phyloP scores from a whole-genome alignment of 2,797 vertebrate species.

The Apogon talboti region DNA sequence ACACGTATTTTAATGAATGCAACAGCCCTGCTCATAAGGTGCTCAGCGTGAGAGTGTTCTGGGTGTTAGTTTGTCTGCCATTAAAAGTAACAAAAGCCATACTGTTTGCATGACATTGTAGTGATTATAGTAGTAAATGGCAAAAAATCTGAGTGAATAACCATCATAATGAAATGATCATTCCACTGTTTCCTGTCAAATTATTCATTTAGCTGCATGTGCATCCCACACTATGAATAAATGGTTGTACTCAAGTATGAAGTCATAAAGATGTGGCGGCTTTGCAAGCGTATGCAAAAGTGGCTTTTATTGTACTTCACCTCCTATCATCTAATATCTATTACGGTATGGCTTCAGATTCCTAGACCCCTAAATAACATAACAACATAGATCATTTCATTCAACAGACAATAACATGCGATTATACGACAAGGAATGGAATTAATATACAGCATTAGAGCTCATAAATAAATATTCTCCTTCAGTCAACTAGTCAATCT shows the following conservation, averaged over 20 bases:
- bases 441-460: conserved; percentile 36
- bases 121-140: conserved; percentile 20
- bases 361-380: conserved; percentile 10
- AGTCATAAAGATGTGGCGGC: conserved; percentile 37
- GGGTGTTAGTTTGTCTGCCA: conserved; percentile 32
- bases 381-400: conserved; percentile 24
- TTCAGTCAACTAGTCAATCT: conserved; percentile 59
- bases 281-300: conserved; percentile 24
- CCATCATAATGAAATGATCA: conserved; percentile 19
- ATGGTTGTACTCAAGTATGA: conserved; percentile 30
- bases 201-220: conserved; percentile 6
- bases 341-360: conserved; percentile 22
- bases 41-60: conserved; percentile 32
- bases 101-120: conserved; percentile 28
- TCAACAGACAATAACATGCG: conserved; percentile 8
- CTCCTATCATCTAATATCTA: conserved; percentile 51
- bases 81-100: conserved; percentile 43
- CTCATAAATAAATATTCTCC: conserved; percentile 61
- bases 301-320: conserved; percentile 46
- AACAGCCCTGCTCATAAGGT: conserved; percentile 37
- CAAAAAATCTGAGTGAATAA: conserved; percentile 26
- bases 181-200: conserved; percentile 8
- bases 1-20: conserved; percentile 36
- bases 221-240: conserved; percentile 43
- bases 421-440: conserved; percentile 44